A percentile compares a stretch with the other conserved stretches of the same genome.
These are phyloP conservation scores for Anas georgica DNA, from an alignment of 2,797 vertebrate species.

Conservation along the genomic window DNA sequence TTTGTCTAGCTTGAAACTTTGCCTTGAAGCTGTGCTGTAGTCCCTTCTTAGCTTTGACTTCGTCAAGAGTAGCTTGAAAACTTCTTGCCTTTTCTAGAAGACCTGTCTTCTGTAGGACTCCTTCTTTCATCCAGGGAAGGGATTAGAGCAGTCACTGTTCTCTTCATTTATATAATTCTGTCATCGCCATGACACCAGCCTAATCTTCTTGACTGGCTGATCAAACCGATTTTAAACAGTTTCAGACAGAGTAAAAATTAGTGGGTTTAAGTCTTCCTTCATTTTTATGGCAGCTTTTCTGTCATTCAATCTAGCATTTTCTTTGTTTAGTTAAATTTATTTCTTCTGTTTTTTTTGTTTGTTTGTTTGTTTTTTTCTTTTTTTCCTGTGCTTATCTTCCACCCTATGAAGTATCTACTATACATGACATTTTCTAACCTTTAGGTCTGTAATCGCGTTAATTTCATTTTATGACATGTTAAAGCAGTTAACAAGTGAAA, in stretches of 20 bases:
- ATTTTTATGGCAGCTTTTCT: constrained; percentile 46
- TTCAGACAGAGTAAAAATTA: constrained; percentile 57
- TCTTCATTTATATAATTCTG: constrained; percentile 60
- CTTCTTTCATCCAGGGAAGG: not conserved
- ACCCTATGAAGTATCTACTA: not conserved
- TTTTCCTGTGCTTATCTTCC: not conserved
- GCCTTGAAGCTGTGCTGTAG: not conserved
- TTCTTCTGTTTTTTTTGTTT: not conserved
- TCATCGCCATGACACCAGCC: constrained; percentile 21
- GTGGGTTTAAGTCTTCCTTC: constrained; percentile 10
- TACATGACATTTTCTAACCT: not conserved
- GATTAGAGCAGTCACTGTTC: not conserved
- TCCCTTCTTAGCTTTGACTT: not conserved
- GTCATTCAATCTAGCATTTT: not conserved
- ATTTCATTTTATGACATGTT: not conserved
- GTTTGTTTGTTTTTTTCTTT: not conserved
- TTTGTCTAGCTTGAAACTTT: not conserved
- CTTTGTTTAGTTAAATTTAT: not conserved
- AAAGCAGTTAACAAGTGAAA: not conserved
- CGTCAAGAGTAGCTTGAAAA: not conserved
- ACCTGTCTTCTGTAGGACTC: constrained; percentile 10
- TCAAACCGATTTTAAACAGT: constrained; percentile 61
- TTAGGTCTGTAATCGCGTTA: not conserved
- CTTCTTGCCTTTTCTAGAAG: not conserved
- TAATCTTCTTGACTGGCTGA: constrained; percentile 67